Evolutionary conservation across 1,140 invertebrate species (phyloP), one percentile per base, ranked within the genome.

Genomic region (Steinernema khuongi): DNA sequence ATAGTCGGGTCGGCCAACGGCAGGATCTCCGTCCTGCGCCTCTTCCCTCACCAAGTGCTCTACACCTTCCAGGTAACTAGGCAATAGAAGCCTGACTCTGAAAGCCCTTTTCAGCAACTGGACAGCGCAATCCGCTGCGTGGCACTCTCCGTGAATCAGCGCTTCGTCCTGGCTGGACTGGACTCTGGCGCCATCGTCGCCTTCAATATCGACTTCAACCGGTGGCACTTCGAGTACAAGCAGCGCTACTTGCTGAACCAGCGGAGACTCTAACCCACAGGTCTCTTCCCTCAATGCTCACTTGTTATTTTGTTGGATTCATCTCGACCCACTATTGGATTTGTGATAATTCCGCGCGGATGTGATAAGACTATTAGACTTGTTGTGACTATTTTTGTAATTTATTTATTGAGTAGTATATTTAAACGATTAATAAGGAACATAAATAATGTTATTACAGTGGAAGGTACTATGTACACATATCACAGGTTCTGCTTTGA

Each of bases 191-290:
- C 95, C 22, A 91, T 99, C 72, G 93, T 98, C 44, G 94, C 99
- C 78, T 97, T 98, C 87, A 95, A 98, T 88, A 96, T 98, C 85
- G 96, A 99, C 87, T 99, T 99, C 88, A 99, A 98, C 87, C 90
- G 94, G 84, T 99, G 96, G 96, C 96, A 98, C 87, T 95, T 70
- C 31, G 75, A 77, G 67, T 77, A 77, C 72, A 77, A 77, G 36
- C 71, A 77, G 26, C 72, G 75, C 22, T 77, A 77, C 43, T 41
- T 73, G 1, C 72, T 67, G 17, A 73, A 73, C 19, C 50, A 60
- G 19, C 50, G 50, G 22, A 7, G 50, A 26, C 50, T 60, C 50
- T 60, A 60, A 60, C 14, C 50, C 26, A 17, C 50, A 60, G 50
- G 22, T 60, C 26, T 60, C 4, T 26, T 60, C 50, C 26, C 50